Evolutionary conservation across 2,888 invertebrate genomes (phyloP).

Genomic region (Eristalis arbustorum): DNA sequence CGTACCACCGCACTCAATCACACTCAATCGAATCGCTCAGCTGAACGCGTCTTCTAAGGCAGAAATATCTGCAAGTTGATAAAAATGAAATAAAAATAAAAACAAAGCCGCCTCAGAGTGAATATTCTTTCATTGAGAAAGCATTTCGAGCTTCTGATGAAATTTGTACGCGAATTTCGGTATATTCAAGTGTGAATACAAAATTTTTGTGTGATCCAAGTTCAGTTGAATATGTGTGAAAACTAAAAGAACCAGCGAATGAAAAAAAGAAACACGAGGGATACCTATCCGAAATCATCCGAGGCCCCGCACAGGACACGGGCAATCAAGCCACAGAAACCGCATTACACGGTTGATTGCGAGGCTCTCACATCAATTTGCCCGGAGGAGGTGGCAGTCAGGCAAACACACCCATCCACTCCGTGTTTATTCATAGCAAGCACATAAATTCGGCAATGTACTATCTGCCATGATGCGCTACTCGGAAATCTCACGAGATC

Average conservation of each 20-base stretch:
- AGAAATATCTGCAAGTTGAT: background rate
- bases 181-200: background rate
- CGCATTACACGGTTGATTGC: conserved; percentile 20
- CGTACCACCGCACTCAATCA: background rate
- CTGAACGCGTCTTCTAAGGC: conserved; percentile 37
- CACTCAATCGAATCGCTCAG: conserved; percentile 1
- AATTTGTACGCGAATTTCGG: background rate
- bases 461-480: conserved; percentile 81
- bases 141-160: background rate
- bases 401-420: conserved; percentile 1
- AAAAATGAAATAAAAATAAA: conserved; percentile 10
- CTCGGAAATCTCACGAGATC: conserved; percentile 85
- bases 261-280: conserved; percentile 14
- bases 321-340: background rate
- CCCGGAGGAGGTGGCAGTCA: background rate
- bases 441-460: conserved; percentile 63
- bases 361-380: conserved; percentile 14
- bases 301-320: background rate
- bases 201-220: background rate
- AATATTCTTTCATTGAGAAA: conserved; percentile 4
- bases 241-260: background rate
- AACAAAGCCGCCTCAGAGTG: conserved; percentile 55
- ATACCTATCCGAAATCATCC: conserved; percentile 19
- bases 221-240: background rate
- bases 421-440: conserved; percentile 49